Base-by-base conservation (phyloP, 2,113 vertebrate species). In the Sprattus sprattus region DNA sequence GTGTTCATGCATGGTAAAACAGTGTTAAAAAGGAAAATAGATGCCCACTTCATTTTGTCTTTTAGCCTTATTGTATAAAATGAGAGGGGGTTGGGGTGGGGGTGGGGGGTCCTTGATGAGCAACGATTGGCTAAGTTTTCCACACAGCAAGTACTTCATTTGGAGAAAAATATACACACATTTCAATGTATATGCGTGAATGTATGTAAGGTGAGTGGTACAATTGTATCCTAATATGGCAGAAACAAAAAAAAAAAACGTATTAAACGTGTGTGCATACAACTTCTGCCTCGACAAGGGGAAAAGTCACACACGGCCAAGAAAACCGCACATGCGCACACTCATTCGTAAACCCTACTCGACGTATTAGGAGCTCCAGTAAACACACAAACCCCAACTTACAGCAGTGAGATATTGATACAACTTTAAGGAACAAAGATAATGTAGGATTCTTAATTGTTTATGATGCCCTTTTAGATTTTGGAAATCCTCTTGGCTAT, bases 111-210 rank as follows among this genome's bases (percentile, higher is more conserved):
- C 87, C 45, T 57, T 75, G 67, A 81, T 84, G 91, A 91, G 83
- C 32, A 83, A 85, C 83, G 81, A 44, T 83, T 4, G 50, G 88
- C 83, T 84, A 80, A 84, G 81, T 80, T 88, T 89, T 49, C 89
- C 88, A n/a, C 89, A 90, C 88, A 86, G 88, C 87, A 84, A 90
- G 86, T 89, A 91, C 89, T 92, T 93, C 89, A 91, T 92, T 89
- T 91, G 85, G 88, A 94, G 89, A 88, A 92, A 91, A 90, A 91
- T 90, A 92, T 86, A 89, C 92, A 94, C 91, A 94, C 93, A 94
- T 92, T 89, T 92, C 89, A 89, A 94, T 92, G 92, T 90, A 94
- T 93, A 93, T 88, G 83, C 81, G 86, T 88, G 91, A 90, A 91
- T 92, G 92, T 92, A 93, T 91, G 91, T 87, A 92, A 92, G 90